These are phyloP conservation scores for Crambe crambe DNA, from an alignment of 37 sponge, comb jelly and placozoan genomes.

Conservation along the genomic window DNA sequence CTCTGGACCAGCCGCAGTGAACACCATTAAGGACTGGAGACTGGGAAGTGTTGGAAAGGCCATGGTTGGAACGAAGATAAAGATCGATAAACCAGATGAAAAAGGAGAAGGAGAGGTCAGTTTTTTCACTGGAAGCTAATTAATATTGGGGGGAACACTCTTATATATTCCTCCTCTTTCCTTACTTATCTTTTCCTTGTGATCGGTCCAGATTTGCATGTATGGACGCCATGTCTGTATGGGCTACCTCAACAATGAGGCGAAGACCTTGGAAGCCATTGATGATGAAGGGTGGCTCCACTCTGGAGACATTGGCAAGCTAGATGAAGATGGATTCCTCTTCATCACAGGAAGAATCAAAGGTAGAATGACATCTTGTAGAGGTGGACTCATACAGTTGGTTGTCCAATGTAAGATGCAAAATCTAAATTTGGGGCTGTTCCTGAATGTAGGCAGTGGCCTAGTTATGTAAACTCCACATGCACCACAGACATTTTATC, in stretches of 20 bases:
- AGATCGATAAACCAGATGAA: constrained; percentile 70
- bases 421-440: no score
- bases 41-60: constrained; percentile 55
- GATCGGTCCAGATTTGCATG: constrained; percentile 47
- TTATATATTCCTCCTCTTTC: neutral
- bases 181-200: neutral
- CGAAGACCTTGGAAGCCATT: constrained; percentile 76
- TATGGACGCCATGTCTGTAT: constrained; percentile 88
- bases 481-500: no score
- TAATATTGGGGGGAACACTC: neutral
- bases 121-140: neutral
- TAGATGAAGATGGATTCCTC: constrained; percentile 72
- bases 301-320: constrained; percentile 82
- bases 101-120: constrained; percentile 85
- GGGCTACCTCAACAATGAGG: constrained; percentile 79
- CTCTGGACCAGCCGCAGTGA: constrained; percentile 48
- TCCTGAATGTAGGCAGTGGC: no score
- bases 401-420: no score
- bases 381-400: no score
- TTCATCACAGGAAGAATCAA: constrained; percentile 76
- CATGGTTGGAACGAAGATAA: constrained; percentile 41
- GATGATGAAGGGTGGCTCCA: constrained; percentile 92
- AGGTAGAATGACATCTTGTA: constrained; percentile 37
- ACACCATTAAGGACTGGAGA: constrained; percentile 32
- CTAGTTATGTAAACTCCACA: no score